Conservation (phyloP, 2,113 vertebrate genomes). For the Macquaria ambigua region DNA sequence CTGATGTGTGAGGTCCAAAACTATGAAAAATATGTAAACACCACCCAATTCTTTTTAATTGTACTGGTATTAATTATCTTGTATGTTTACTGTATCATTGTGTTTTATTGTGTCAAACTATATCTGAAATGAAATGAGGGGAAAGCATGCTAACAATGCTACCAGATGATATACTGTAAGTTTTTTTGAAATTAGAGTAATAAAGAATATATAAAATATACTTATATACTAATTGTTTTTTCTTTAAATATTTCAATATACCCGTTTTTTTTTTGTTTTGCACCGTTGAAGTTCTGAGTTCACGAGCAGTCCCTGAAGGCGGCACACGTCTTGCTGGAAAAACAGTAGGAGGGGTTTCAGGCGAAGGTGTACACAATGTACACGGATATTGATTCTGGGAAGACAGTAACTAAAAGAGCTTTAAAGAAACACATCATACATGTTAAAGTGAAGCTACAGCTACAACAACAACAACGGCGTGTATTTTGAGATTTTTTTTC, state of each 20-base stretch:
- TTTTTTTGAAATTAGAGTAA: not conserved
- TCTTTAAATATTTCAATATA: not conserved
- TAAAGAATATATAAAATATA: not conserved
- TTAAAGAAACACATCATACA: not conserved
- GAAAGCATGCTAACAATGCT: not conserved
- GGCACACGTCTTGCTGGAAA: conserved; percentile 3
- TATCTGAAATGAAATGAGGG: not conserved
- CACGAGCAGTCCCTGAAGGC: conserved; percentile 50
- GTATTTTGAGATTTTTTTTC: not conserved
- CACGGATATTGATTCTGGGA: not conserved
- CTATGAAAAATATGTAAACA: not conserved
- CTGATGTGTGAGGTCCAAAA: not conserved
- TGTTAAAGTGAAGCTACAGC: not conserved
- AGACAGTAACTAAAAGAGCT: fast-evolving
- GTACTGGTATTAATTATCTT: not conserved
- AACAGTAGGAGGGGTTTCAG: conserved; percentile 58
- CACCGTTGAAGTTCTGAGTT: not conserved
- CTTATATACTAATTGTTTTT: no score
- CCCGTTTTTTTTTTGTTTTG: not conserved
- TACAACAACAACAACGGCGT: not conserved
- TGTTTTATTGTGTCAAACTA: not conserved
- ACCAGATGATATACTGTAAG: not conserved
- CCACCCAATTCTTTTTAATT: not conserved
- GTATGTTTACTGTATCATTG: not conserved
- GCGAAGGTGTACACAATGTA: conserved; percentile 11